Evolutionary conservation across 1,140 invertebrate species (phyloP), one percentile per base, ranked within the genome.

Genomic region (Drosophila punjabiensis): DNA sequence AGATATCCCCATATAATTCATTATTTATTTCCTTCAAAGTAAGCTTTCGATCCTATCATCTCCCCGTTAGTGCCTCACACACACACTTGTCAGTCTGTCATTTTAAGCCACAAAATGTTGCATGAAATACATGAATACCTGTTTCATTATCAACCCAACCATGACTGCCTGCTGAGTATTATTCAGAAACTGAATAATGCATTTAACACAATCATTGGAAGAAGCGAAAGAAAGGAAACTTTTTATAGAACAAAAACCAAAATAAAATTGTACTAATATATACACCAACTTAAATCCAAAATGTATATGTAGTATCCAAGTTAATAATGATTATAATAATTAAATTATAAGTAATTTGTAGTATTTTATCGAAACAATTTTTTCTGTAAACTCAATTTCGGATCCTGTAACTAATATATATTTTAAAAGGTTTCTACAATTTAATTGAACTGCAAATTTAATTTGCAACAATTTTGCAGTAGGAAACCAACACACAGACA

Each of bases 141-240:
- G 67, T 37, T 53, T 53, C 14, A 37, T 53, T 66, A 43, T 53
- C 61, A 70, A 53, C 0, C 37, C 62, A 39, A 47, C 30, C 48
- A 55, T 66, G 33, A 70, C 61, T 13, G 16, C 13, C 28, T 37
- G 16, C 28, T 28, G 30, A 24, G 24, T 50, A 9, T 28, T 50
- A 35, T 37, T 61, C 24, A 37, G 35, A 52, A 62, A n/a, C 37
- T 9, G 45, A 70, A 66, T 62, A 70, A 70, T 65, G 67, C 61
- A 24, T 62, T 67, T 66, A n/a, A 45, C 64, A 47, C 11, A 43
- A n/a, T 32, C 39, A 28, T 18, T 55, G 5, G n/a, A 5, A 14
- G 9, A 11, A 16, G 8, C 14, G 4, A 35, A n/a, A 8, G 13
- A 8, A 9, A 16, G n/a, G 4, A 10, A 18, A 18, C 18, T 0